Base-by-base conservation (phyloP, 2,888 invertebrate species). In the Urechis unicinctus region DNA sequence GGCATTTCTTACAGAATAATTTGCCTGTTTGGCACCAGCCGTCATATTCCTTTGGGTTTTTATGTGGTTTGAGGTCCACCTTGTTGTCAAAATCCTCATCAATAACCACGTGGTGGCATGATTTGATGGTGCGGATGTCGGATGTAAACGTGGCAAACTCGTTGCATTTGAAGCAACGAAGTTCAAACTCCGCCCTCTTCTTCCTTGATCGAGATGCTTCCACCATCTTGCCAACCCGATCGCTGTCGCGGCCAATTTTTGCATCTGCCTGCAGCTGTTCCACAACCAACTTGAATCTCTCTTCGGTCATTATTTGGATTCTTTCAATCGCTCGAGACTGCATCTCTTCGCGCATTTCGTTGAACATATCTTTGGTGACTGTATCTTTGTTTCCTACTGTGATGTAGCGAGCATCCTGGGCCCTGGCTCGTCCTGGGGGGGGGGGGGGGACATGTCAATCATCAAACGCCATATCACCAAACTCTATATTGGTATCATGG, bases 381-480 rank as follows among this genome's bases (percentile, higher is more conserved):
- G 53, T 46, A 9, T 43, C 50, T 25, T 28, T 22, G 5, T 54
- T 46, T 22, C 28, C 21, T n/a, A 73, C 65, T 25, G 61, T 31
- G 26, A 65, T 55, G 55, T 70, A 75, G 56, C 66, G 60, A 48
- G 72, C 71, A 55, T 68, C 65, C 26, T 66, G 61, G 2, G 70
- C 70, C 28, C 74, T 63, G 0, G 68, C 74, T 60, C 74, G 64
- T 25, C 75, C 74, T 74, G 56, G n/a, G n/a, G n/a, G n/a, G n/a
- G n/a, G n/a, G n/a, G n/a, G n/a, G n/a, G n/a, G n/a, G n/a, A n/a
- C n/a, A n/a, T n/a, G n/a, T n/a, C n/a, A n/a, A n/a, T n/a, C n/a
- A n/a, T n/a, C n/a, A n/a, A n/a, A n/a, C n/a, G n/a, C n/a, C n/a
- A n/a, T n/a, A n/a, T n/a, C n/a, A n/a, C n/a, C n/a, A n/a, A 45